Percentiles rank a stretch among this genome's conserved stretches.
These are phyloP conservation scores for Sarcoramphus papa DNA, from an alignment of 2,797 vertebrate species.

Conservation along the genomic window DNA sequence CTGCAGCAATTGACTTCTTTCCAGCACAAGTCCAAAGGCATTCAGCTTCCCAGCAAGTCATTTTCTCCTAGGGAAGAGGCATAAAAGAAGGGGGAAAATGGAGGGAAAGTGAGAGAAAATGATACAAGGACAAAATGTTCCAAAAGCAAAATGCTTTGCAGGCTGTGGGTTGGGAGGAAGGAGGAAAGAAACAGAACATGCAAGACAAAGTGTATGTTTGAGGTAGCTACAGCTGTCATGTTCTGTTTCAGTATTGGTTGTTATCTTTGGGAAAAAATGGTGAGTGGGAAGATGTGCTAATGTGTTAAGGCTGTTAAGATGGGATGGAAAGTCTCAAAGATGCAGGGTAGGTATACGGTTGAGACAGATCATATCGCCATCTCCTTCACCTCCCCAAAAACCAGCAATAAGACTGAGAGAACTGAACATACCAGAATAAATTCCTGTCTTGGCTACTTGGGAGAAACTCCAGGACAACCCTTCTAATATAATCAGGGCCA, in stretches of 20 bases:
- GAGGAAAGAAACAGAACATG: not conserved
- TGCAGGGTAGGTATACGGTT: not conserved
- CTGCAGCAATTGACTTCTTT: constrained; percentile 20
- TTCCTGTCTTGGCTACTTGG: not conserved
- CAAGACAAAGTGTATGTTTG: not conserved
- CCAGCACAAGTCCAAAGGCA: not conserved
- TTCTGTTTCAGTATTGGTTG: not conserved
- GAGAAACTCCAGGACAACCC: not conserved
- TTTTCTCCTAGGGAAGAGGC: not conserved
- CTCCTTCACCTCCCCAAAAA: not conserved
- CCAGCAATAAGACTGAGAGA: not conserved
- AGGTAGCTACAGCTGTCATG: not conserved
- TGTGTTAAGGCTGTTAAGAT: not conserved
- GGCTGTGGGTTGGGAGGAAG: not conserved
- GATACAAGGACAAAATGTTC: not conserved
- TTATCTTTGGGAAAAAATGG: not conserved
- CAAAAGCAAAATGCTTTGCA: not conserved
- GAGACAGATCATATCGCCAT: not conserved
- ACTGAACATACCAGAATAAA: not conserved
- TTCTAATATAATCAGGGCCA: not conserved
- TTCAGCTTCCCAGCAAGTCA: not conserved
- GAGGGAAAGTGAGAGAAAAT: not conserved
- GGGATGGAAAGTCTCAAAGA: not conserved
- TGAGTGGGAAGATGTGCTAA: not conserved
- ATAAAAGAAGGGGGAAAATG: not conserved